These are phyloP conservation scores for Nicator chloris DNA, from an alignment of 2,113 vertebrate genomes.

Conservation along the genomic window DNA sequence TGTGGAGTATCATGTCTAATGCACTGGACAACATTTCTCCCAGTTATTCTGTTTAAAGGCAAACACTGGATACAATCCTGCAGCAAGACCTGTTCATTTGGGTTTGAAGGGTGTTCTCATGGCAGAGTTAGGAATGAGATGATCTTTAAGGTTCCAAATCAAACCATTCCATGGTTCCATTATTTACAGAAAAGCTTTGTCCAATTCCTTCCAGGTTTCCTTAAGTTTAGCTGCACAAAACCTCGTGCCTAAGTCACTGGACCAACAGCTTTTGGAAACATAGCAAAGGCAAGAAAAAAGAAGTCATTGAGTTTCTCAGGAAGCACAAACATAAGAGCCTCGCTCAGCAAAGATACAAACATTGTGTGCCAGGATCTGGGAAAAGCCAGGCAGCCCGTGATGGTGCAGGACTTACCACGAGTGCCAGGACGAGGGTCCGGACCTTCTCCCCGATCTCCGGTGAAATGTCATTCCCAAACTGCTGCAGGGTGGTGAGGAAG, in stretches of 20 bases:
- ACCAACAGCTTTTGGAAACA: not conserved
- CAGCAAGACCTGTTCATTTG: not conserved
- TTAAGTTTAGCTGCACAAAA: not conserved
- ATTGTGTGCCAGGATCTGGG: not conserved
- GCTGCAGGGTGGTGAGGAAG: constrained; percentile 97
- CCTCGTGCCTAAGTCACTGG: not conserved
- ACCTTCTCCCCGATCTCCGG: constrained; percentile 98
- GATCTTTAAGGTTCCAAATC: not conserved
- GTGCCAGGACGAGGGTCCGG: constrained; percentile 89
- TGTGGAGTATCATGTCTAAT: not conserved
- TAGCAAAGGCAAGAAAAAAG: not conserved
- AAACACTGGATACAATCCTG: not conserved
- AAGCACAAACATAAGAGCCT: not conserved
- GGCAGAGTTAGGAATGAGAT: not conserved
- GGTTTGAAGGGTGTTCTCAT: not conserved
- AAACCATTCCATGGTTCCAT: not conserved
- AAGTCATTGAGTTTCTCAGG: not conserved
- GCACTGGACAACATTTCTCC: not conserved
- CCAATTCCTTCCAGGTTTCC: not conserved
- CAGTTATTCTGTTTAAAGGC: not conserved
- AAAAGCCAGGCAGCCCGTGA: not conserved
- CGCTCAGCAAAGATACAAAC: not conserved
- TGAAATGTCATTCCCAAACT: constrained; percentile 98
- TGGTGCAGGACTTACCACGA: constrained; percentile 81
- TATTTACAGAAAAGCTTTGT: not conserved